Percentiles rank a stretch among this genome's conserved stretches.
Evolutionary conservation across 2,113 vertebrate genomes (phyloP).

Genomic region (Sorex araneus): DNA sequence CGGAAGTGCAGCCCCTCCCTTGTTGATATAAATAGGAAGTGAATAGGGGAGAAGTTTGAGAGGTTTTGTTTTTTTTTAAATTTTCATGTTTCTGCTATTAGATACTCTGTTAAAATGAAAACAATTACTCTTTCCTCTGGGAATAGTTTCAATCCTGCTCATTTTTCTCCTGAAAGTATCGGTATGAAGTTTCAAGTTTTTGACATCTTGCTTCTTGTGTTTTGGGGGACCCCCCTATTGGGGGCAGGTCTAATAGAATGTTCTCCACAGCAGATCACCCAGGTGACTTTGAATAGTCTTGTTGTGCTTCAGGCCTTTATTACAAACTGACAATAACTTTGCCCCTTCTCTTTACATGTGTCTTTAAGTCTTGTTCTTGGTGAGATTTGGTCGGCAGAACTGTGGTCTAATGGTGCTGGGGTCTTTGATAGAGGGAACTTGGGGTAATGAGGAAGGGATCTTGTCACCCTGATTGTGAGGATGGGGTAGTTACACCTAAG

Average conservation of each 20-base stretch:
- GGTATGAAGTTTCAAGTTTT: neutral
- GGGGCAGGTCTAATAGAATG: neutral
- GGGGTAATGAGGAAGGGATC: neutral
- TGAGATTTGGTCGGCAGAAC: too few relatives aligned
- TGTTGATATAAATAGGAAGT: constrained; percentile 52
- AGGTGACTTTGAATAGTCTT: neutral
- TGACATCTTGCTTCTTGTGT: neutral
- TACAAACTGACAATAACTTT: neutral
- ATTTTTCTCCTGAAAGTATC: constrained; percentile 7
- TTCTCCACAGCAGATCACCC: neutral
- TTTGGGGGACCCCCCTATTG: neutral
- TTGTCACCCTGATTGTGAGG: neutral
- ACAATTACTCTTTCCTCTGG: neutral
- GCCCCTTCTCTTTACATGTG: neutral
- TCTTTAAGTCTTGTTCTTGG: neutral
- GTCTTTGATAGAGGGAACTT: too few relatives aligned
- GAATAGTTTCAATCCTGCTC: neutral
- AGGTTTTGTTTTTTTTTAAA: neutral
- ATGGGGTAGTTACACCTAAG: too few relatives aligned
- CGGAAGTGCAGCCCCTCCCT: constrained; percentile 1
- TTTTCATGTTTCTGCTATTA: constrained; percentile 50
- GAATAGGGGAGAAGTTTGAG: neutral
- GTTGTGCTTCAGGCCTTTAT: neutral
- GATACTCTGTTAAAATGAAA: constrained; percentile 48
- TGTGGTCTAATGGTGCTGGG: too few relatives aligned